Conservation (phyloP, 2,888 invertebrate species). For the Papilio elwesi region DNA sequence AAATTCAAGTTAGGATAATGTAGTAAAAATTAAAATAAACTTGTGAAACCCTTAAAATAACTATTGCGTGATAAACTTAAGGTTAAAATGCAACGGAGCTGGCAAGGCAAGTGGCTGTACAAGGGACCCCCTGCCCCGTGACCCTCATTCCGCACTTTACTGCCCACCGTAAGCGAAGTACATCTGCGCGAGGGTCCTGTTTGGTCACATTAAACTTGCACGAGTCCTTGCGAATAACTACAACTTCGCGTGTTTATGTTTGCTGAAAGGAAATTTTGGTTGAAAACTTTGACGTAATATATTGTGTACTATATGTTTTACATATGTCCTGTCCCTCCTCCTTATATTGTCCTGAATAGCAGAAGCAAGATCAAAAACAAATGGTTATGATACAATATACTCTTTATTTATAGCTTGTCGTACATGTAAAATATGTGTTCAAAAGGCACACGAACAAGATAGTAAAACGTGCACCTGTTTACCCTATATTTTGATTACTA, state of each 20-base stretch:
- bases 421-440: no score
- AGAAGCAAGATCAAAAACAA: no score
- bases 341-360: no score
- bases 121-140: not conserved
- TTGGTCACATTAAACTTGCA: conserved; percentile 28
- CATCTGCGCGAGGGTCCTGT: conserved; percentile 12
- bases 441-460: no score
- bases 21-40: conserved; percentile 6
- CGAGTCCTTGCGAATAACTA: conserved; percentile 17
- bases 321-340: no score
- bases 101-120: conserved; percentile 6
- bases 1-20: conserved; percentile 13
- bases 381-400: no score
- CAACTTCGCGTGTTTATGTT: conserved; percentile 16
- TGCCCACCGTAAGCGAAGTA: conserved; percentile 19
- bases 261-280: conserved; percentile 1
- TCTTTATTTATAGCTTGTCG: no score
- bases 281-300: not conserved
- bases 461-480: no score
- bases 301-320: not conserved
- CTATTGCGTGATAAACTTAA: conserved; percentile 8
- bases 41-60: not conserved
- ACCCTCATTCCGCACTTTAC: conserved; percentile 33
- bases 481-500: no score
- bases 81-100: conserved; percentile 8